A percentile compares a stretch with the other conserved stretches of the same genome.
phyloP scores from a whole-genome alignment of 2,888 invertebrate genomes.

The Sesia apiformis region DNA sequence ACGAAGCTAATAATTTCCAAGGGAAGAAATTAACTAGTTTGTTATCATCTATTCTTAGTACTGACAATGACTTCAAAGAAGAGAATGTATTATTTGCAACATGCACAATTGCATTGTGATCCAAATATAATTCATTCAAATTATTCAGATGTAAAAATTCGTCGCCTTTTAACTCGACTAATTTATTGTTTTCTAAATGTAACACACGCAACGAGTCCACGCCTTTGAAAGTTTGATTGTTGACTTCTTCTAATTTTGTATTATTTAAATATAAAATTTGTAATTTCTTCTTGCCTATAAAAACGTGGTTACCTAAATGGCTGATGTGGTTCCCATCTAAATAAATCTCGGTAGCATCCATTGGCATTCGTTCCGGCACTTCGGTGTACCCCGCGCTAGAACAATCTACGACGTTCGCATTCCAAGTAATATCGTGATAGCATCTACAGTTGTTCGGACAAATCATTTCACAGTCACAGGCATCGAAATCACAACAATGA shows the following conservation, averaged over 20 bases:
- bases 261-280: slow-evolving; percentile 85
- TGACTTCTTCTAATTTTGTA: slow-evolving; percentile 82
- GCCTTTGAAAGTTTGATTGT: slow-evolving; percentile 88
- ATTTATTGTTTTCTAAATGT: slow-evolving; percentile 84
- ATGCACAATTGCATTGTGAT: slow-evolving; percentile 82
- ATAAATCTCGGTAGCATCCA: slow-evolving; percentile 92
- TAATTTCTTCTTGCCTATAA: slow-evolving; percentile 88
- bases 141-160: slow-evolving; percentile 85
- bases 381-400: slow-evolving; percentile 81
- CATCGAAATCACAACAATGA: slow-evolving; percentile 91
- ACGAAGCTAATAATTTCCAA: slow-evolving; percentile 79
- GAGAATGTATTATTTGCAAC: slow-evolving; percentile 87
- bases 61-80: slow-evolving; percentile 81
- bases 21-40: slow-evolving; percentile 84
- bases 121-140: slow-evolving; percentile 84
- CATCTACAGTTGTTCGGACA: slow-evolving; percentile 90
- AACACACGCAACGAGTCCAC: slow-evolving; percentile 81
- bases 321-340: slow-evolving; percentile 88
- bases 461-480: slow-evolving; percentile 93
- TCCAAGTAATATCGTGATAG: slow-evolving; percentile 90
- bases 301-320: slow-evolving; percentile 86
- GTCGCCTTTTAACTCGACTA: slow-evolving; percentile 82
- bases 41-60: slow-evolving; percentile 84
- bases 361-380: slow-evolving; percentile 86
- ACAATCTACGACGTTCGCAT: slow-evolving; percentile 88